Conservation (phyloP, 1,140 invertebrate species). For the Lordiphosa clarofinis region DNA sequence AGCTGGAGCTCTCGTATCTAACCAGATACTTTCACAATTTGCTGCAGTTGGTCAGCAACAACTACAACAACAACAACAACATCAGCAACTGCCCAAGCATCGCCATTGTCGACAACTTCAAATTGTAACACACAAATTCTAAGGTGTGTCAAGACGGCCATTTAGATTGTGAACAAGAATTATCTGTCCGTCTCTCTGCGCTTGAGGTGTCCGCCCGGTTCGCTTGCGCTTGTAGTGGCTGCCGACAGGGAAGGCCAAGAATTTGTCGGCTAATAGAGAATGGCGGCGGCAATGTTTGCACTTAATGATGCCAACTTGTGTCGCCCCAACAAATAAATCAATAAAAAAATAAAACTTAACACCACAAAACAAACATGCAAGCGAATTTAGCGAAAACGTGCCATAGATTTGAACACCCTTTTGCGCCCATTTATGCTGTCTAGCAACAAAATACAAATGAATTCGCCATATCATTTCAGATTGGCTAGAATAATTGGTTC, state of each 20-base stretch:
- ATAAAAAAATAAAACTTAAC: slow-evolving; percentile 27
- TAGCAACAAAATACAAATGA: too few relatives aligned
- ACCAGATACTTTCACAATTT: slow-evolving; percentile 71
- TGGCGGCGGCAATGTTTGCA: slow-evolving; percentile 56
- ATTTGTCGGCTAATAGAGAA: slow-evolving; percentile 78
- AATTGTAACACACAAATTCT: slow-evolving; percentile 78
- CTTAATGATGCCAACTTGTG: slow-evolving; percentile 76
- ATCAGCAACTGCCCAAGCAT: slow-evolving; percentile 20
- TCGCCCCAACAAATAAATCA: slow-evolving; percentile 60
- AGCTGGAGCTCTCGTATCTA: slow-evolving; percentile 29
- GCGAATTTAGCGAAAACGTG: not conserved
- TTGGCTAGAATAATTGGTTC: too few relatives aligned
- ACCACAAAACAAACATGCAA: slow-evolving; percentile 7
- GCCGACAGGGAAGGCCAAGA: slow-evolving; percentile 75
- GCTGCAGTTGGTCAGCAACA: slow-evolving; percentile 63
- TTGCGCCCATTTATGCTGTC: too few relatives aligned
- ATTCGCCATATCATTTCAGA: too few relatives aligned
- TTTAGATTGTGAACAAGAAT: slow-evolving; percentile 77
- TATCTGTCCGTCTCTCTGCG: slow-evolving; percentile 39
- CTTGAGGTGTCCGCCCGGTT: slow-evolving; percentile 29
- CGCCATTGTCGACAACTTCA: slow-evolving; percentile 75
- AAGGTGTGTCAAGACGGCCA: slow-evolving; percentile 74
- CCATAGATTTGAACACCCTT: slow-evolving; percentile 1
- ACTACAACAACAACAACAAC: slow-evolving; percentile 20
- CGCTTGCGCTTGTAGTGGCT: slow-evolving; percentile 31